A percentile compares a stretch with the other conserved stretches of the same genome.
Conservation (phyloP, 2,113 vertebrate genomes). For the Solea senegalensis region DNA sequence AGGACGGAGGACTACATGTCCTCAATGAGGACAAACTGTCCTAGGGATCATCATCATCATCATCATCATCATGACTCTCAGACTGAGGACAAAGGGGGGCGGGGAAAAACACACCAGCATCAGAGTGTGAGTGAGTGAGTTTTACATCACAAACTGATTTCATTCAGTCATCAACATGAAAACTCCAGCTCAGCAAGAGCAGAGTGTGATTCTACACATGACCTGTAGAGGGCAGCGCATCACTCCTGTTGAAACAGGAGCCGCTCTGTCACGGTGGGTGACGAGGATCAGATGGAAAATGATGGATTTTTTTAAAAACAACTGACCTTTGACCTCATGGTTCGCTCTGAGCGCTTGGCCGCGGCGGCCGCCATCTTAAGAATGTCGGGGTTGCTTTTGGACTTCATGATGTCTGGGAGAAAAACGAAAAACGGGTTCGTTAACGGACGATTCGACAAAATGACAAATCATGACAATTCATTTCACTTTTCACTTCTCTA, state of each 20-base stretch:
- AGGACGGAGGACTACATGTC: conserved; percentile 69
- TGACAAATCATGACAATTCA: neutral
- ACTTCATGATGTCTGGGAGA: conserved; percentile 85
- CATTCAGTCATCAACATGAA: conserved; percentile 16
- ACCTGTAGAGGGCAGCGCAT: conserved; percentile 69
- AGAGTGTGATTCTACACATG: conserved; percentile 13
- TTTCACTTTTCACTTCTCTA: too few species aligned
- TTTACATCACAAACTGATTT: conserved; percentile 40
- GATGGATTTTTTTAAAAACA: neutral
- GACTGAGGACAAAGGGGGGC: conserved; percentile 82
- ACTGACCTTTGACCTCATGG: conserved; percentile 84
- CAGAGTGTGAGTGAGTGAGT: conserved; percentile 55
- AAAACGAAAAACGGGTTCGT: rapidly evolving
- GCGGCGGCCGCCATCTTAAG: conserved; percentile 86
- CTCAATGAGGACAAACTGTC: conserved; percentile 80
- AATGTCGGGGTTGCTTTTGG: conserved; percentile 87
- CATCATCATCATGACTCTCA: conserved; percentile 75
- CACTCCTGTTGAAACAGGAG: conserved; percentile 1
- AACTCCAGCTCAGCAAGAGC: conserved; percentile 2
- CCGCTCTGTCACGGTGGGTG: conserved; percentile 1
- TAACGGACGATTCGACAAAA: neutral
- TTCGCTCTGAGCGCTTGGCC: conserved; percentile 84
- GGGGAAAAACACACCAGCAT: conserved; percentile 60
- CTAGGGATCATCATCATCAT: conserved; percentile 70
- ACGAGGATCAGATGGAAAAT: neutral